Evolutionary conservation across 2,888 invertebrate species (phyloP).

Genomic region (Phengaris alcon): DNA sequence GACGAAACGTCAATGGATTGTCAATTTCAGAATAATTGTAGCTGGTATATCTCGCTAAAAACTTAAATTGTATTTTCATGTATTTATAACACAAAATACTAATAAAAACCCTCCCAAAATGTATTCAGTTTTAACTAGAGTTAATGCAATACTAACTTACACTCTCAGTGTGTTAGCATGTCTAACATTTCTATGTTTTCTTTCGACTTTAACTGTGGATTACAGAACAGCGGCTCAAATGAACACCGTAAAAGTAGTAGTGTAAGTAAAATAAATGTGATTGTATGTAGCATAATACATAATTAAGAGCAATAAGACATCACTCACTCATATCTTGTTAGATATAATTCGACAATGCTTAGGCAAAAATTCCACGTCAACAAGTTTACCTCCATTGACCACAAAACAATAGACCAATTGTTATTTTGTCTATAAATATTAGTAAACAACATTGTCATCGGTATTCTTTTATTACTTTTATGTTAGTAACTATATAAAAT

Average conservation of each 20-base stretch:
- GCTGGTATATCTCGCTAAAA: too few species aligned
- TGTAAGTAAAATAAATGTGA: conserved; percentile 83
- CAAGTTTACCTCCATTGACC: conserved; percentile 3
- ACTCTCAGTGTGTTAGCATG: conserved; percentile 96
- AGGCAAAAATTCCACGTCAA: conserved; percentile 18
- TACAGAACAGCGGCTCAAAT: conserved; percentile 91
- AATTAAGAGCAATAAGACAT: not conserved
- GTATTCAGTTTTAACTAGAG: conserved; percentile 94
- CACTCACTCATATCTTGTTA: not conserved
- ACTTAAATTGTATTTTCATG: conserved; percentile 21
- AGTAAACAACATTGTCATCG: not conserved
- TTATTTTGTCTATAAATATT: not conserved
- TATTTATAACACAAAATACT: conserved; percentile 23
- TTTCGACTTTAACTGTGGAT: conserved; percentile 95
- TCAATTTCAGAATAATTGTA: conserved; percentile 38
- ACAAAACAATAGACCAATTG: not conserved
- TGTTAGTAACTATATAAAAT: not conserved
- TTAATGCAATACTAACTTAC: conserved; percentile 97
- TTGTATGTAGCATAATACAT: not conserved
- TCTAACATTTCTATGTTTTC: conserved; percentile 96
- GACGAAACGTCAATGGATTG: conserved; percentile 32
- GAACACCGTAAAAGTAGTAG: conserved; percentile 93
- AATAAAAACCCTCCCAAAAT: conserved; percentile 67
- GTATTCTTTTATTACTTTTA: not conserved
- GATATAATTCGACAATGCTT: not conserved